A percentile compares a stretch with the other conserved stretches of the same genome.
Conservation (phyloP, 2,797 vertebrate genomes). For the Lateolabrax maculatus region DNA sequence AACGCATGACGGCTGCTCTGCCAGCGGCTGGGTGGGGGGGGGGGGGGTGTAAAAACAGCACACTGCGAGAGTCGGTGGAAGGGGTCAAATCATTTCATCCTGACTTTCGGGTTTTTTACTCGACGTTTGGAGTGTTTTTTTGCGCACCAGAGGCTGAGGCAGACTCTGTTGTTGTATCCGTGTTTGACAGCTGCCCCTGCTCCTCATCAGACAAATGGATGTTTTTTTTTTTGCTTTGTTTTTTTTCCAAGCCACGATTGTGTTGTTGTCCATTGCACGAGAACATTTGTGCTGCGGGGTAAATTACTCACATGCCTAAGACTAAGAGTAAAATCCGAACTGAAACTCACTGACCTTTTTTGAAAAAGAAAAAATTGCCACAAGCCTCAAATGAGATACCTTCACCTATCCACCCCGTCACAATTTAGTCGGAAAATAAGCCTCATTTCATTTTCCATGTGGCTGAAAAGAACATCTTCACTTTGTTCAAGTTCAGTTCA, state of each 20-base stretch:
- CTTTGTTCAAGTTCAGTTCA: conserved; percentile 29
- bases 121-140: conserved; percentile 11
- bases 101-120: neutral
- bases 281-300: conserved; percentile 42
- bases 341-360: conserved; percentile 57
- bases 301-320: conserved; percentile 52
- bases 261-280: conserved; percentile 32
- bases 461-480: conserved; percentile 26
- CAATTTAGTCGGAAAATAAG: conserved; percentile 16
- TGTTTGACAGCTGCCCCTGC: conserved; percentile 48
- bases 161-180: conserved; percentile 25
- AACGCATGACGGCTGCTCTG: conserved; percentile 71
- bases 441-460: conserved; percentile 3
- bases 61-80: conserved; percentile 32
- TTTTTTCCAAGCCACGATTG: conserved; percentile 28
- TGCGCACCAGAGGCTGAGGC: conserved; percentile 4
- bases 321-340: conserved; percentile 44
- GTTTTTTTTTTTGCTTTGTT: too few relatives aligned
- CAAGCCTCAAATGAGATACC: conserved; percentile 23
- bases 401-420: neutral
- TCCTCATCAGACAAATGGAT: conserved; percentile 34
- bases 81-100: conserved; percentile 31
- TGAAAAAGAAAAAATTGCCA: conserved; percentile 1
- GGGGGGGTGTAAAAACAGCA: too few relatives aligned
- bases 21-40: conserved; percentile 50